Evolutionary conservation across 2,888 invertebrate genomes (phyloP), one percentile per base, ranked within the genome.

Genomic region (Sthenelais limicola): DNA sequence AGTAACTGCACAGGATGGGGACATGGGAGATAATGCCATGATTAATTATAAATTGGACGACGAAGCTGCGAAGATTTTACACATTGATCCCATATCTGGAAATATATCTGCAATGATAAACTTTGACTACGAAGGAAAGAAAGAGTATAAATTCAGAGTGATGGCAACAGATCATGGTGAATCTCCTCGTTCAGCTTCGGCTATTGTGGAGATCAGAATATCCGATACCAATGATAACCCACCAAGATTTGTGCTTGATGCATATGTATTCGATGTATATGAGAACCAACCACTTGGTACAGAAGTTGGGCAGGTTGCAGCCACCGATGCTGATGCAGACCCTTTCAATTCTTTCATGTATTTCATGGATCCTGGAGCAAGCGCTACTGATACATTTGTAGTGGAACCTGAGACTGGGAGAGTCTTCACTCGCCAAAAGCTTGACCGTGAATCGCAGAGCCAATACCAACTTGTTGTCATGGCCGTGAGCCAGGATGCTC

Each of bases 191-290:
- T 78, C 82, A 0, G 78, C 84, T 0, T 79, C 81, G 1, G 81
- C 83, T 0, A 62, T 68, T 1, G 78, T 86, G 1, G 68, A 70
- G 21, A 79, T 85, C 30, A 69, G 68, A 32, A 80, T 87, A n/a
- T 73, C 68, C 1, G 84, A 86, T 74, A 77, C 74, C 32, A 85
- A 87, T 75, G 85, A 86, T 73, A 84, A 86, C 69, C 69, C 75
- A 18, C 86, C 86, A 0, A 72, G 73, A 1, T 85, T 85, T 71
- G 71, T 80, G 80, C 94, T 95, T 89, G 92, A 93, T 88, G 92
- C 93, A 81, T 93, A 94, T 80, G 93, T 94, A 88, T 92, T 97
- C 88, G 93, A 94, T 86, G 93, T 97, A 74, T 92, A 93, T 75
- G 86, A 87, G 73, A 85, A 84, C 74, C 76, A 80, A 21, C 78